A percentile compares a stretch with the other conserved stretches of the same genome.
phyloP scores from a whole-genome alignment of 2,797 vertebrate genomes.

The Garrulus glandarius region DNA sequence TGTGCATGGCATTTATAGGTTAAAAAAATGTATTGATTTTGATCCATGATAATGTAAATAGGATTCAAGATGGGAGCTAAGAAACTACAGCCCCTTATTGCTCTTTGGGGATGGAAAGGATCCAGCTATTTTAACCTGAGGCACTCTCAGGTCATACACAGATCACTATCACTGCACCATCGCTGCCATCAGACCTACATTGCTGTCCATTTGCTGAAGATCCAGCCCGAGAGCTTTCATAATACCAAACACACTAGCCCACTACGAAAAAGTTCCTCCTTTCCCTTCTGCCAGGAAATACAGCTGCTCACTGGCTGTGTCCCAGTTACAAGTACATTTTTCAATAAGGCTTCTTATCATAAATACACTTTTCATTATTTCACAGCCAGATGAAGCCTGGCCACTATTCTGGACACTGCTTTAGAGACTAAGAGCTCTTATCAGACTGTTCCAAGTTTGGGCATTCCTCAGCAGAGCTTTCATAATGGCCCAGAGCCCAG shows the following conservation, averaged over 20 bases:
- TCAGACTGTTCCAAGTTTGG: neutral
- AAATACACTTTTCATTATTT: slow-evolving; percentile 16
- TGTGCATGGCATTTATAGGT: neutral
- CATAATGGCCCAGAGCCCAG: neutral
- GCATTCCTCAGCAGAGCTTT: neutral
- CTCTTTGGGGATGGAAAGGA: neutral
- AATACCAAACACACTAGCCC: neutral
- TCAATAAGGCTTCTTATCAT: neutral
- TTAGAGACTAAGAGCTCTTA: neutral
- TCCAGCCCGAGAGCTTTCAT: neutral
- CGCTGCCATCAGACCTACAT: fast-evolving
- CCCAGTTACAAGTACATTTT: neutral
- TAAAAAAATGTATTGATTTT: neutral
- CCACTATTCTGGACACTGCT: neutral
- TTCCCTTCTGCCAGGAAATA: neutral
- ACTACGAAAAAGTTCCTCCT: neutral
- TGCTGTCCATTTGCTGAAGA: neutral
- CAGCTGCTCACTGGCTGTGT: neutral
- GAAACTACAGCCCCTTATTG: neutral
- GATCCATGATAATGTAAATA: neutral
- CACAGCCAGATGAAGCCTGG: neutral
- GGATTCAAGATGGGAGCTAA: neutral
- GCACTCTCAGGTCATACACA: neutral
- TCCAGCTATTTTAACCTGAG: neutral
- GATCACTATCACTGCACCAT: neutral